Evolutionary conservation across 2,797 vertebrate species (phyloP).

Genomic region (Sebastiscus tertius): DNA sequence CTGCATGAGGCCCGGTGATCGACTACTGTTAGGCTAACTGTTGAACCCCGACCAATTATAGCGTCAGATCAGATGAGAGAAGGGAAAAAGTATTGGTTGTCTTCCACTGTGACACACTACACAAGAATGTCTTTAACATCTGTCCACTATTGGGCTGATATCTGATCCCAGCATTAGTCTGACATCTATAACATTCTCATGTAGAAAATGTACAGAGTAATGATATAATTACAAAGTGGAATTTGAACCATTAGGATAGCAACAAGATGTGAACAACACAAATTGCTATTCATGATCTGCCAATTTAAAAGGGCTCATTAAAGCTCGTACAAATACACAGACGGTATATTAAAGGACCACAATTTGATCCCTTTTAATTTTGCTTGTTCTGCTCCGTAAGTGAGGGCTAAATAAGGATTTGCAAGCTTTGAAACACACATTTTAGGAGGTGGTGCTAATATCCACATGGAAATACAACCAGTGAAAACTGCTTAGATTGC

Average conservation of each 20-base stretch:
- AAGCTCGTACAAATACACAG: constrained; percentile 13
- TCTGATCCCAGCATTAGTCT: background rate
- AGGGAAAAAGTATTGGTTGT: background rate
- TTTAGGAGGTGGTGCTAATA: background rate
- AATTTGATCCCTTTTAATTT: constrained; percentile 41
- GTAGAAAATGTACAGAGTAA: background rate
- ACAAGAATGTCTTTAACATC: background rate
- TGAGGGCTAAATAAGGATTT: constrained; percentile 29
- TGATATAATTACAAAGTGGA: constrained; percentile 34
- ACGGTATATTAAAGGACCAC: background rate
- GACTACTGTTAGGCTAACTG: background rate
- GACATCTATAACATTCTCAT: background rate
- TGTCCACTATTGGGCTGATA: background rate
- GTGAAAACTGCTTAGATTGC: background rate
- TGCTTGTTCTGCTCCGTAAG: background rate
- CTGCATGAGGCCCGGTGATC: background rate
- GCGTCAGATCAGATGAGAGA: background rate
- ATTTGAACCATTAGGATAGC: constrained; percentile 11
- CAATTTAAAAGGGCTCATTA: constrained; percentile 34
- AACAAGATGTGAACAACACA: constrained; percentile 43
- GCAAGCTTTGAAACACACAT: background rate
- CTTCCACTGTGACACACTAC: background rate
- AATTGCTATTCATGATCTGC: constrained; percentile 29
- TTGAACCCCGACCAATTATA: background rate
- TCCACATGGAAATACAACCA: constrained; percentile 28